These are phyloP conservation scores for Sphenopsis melanotis DNA, from an alignment of 2,797 vertebrate species.

Conservation along the genomic window DNA sequence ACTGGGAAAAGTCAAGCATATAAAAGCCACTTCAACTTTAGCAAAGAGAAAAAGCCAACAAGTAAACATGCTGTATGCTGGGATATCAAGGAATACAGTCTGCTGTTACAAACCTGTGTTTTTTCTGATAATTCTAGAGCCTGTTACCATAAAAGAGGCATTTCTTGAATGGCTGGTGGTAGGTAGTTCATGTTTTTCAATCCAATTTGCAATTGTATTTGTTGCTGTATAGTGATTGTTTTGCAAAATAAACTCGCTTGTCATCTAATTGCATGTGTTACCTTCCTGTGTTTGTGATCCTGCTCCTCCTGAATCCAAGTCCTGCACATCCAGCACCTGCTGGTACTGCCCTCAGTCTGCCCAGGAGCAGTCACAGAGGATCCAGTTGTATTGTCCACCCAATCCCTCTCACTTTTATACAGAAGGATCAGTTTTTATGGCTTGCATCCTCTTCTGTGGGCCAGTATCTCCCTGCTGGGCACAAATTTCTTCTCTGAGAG, in stretches of 20 bases:
- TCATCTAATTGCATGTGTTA: slow-evolving; percentile 63
- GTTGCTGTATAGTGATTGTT: slow-evolving; percentile 89
- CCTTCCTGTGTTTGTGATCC: not conserved
- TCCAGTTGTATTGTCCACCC: not conserved
- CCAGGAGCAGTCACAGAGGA: not conserved
- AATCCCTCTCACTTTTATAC: not conserved
- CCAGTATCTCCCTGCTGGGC: not conserved
- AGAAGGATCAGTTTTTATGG: not conserved
- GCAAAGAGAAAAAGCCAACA: slow-evolving; percentile 75
- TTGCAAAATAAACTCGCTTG: slow-evolving; percentile 87
- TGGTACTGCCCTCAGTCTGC: not conserved
- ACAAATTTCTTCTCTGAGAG: not conserved
- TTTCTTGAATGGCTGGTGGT: slow-evolving; percentile 84
- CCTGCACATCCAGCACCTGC: rapidly evolving
- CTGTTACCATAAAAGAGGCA: slow-evolving; percentile 80
- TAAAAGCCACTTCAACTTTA: slow-evolving; percentile 81
- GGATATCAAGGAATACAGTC: slow-evolving; percentile 69
- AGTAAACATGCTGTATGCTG: slow-evolving; percentile 68
- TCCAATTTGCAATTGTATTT: slow-evolving; percentile 85
- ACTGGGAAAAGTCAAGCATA: slow-evolving; percentile 26
- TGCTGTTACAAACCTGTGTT: slow-evolving; percentile 73
- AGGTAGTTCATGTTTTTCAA: slow-evolving; percentile 88
- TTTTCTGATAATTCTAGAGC: slow-evolving; percentile 78
- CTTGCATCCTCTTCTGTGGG: rapidly evolving
- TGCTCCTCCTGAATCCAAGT: not conserved